Base-by-base conservation (phyloP, 2,113 vertebrate genomes). In the Hucho hucho region DNA sequence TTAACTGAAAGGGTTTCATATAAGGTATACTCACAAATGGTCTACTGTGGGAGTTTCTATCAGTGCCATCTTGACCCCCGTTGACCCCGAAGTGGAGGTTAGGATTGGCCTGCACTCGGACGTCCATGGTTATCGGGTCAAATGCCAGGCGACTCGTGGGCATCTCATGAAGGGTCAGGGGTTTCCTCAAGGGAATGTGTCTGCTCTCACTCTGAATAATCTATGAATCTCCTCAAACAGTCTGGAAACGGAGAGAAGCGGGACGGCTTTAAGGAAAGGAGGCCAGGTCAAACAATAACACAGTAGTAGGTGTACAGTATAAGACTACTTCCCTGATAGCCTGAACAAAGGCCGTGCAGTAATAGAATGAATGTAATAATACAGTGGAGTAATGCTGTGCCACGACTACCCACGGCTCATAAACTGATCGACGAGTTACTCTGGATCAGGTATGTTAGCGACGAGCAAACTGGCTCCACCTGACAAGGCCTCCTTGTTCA, bases 61-160 rank as follows among this genome's bases (percentile, higher is more conserved):
- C 47, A 0, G 72, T 25, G 0, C 69, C 13, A 69, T 81, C 59
- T 4, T 71, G 74, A 69, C 16, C 82, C 20, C 89, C 83, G 25
- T 92, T 91, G 77, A 89, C 65, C 5, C 75, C 24, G 75, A 87
- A 84, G 25, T 80, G 82, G 72, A 76, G 82, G 14, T 75, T 76
- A 59, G 87, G 82, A 75, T 83, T 89, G 64, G 82, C 79, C n/a
- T 86, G 83, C 65, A 88, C 56, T 28, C 18, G 85, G 64, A 86
- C 47, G 32, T 93, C 89, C 93, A 93, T 93, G 77, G 26, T 76
- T 73, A 74, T 32, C 9, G 75, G 76, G 69, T 89, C 81, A 80
- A 71, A 85, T 75, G 81, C 86, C 83, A 80, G 72, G 65, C 24
- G 46, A 71, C 73, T 75, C 65, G 32, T 67, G 73, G 77, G 72